These are phyloP conservation scores for Rhinolophus ferrumequinum DNA, from an alignment of 2,113 vertebrate species.

Conservation along the genomic window DNA sequence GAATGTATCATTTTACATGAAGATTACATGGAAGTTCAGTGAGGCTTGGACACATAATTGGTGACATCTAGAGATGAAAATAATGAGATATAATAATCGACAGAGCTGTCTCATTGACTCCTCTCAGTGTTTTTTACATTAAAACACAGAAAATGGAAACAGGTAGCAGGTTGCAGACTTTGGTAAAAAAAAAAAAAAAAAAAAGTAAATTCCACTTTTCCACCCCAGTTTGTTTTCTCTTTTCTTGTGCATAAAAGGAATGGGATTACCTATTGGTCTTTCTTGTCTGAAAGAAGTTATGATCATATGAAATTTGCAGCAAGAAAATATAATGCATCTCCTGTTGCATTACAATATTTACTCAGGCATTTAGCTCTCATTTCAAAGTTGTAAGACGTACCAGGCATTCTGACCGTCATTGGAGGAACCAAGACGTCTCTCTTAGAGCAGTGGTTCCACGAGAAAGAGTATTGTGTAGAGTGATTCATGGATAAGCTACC, in stretches of 20 bases:
- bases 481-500: neutral
- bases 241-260: neutral
- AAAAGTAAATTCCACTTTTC: neutral
- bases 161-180: neutral
- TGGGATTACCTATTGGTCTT: neutral
- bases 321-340: neutral
- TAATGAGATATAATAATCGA: neutral
- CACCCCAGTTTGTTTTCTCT: neutral
- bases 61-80: neutral
- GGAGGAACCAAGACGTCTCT: accelerated
- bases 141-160: neutral
- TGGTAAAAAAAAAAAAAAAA: neutral
- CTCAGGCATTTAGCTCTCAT: neutral
- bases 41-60: neutral
- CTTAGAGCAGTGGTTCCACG: accelerated
- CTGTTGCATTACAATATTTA: neutral
- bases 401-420: neutral
- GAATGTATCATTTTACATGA: neutral
- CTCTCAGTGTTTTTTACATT: neutral
- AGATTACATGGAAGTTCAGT: neutral
- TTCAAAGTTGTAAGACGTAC: neutral
- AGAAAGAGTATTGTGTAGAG: neutral
- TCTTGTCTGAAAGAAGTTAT: neutral
- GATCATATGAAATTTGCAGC: neutral
- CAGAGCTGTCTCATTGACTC: neutral